Base-by-base conservation (phyloP, 2,113 vertebrate species). In the Aleadryas rufinucha region DNA sequence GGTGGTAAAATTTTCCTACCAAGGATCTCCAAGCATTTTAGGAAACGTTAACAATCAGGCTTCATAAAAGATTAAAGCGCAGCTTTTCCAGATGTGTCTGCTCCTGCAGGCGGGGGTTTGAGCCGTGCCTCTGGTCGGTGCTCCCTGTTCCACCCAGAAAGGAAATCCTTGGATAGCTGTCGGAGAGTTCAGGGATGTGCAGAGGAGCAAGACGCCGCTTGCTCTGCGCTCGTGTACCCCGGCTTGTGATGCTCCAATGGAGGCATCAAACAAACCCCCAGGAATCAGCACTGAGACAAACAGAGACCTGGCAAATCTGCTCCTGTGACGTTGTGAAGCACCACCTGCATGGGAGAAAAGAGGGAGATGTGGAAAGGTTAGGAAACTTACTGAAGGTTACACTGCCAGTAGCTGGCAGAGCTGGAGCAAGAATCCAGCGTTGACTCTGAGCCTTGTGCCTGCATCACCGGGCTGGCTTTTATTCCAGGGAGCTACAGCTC, bases 1-100 rank as follows among this genome's bases (percentile, higher is more conserved):
- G 64, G 85, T 91, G 92, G 76, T 77, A 96, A 94, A 69, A 89
- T 90, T 93, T 94, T 96, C 92, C 93, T 91, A 70, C 59, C 39
- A 64, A 83, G 41, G 44, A 59, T 93, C 68, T 71, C 82, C 61
- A 66, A 88, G 44, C 37, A 88, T 96, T 95, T 85, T 87, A 85
- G 45, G 87, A 85, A 95, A 93, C 0, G 0, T 85, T 93, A 84
- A 86, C 88, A 78, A 83, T 66, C 50, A 90, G 70, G 52, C 82
- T 88, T 86, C 68, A 80, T 66, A 64, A 93, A 91, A 84, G 82
- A 91, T 20, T 64, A 9, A 87, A 57, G 49, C 11, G 0, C 30
- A 53, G 69, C 47, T 92, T 92, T 95, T 90, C 91, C 95, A 96
- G 93, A 81, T 93, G 76, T 81, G 60, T 28, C 71, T 85, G 70